Percentiles rank a stretch among this genome's conserved stretches.
These are phyloP conservation scores for Silurus glanis DNA, from an alignment of 2,113 vertebrate genomes.

Conservation along the genomic window DNA sequence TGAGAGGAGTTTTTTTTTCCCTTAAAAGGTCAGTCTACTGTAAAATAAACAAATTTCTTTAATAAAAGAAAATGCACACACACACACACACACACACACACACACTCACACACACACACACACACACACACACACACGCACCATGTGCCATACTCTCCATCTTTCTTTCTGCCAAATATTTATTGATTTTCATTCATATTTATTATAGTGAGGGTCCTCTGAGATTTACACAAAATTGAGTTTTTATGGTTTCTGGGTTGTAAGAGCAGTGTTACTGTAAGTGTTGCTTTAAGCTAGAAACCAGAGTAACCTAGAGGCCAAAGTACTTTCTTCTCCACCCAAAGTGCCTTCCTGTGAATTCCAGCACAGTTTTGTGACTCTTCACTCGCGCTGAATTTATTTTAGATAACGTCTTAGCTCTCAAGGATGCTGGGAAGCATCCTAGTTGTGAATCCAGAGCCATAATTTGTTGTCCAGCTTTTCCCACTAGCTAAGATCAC, in stretches of 20 bases:
- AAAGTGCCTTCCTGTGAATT: neutral
- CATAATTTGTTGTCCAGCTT: neutral
- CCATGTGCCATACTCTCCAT: constrained; percentile 54
- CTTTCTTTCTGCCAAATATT: constrained; percentile 64
- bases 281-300: constrained; percentile 38
- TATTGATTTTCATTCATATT: constrained; percentile 75
- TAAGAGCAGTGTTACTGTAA: neutral
- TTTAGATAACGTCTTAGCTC: neutral
- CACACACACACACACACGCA: constrained; percentile 61
- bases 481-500: neutral
- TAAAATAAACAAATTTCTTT: constrained; percentile 67
- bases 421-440: neutral
- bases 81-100: constrained; percentile 63
- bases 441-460: neutral
- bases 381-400: neutral
- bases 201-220: constrained; percentile 59
- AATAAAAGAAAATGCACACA: constrained; percentile 71
- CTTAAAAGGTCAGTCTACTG: constrained; percentile 34
- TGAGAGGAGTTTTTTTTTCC: constrained; percentile 61
- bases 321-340: neutral
- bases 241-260: constrained; percentile 45
- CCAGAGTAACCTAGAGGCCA: constrained; percentile 48
- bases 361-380: neutral
- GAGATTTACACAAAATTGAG: constrained; percentile 63
- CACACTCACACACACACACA: constrained; percentile 64